phyloP scores from a whole-genome alignment of 2,113 vertebrate species.

The Telmatochromis brachygnathus region DNA sequence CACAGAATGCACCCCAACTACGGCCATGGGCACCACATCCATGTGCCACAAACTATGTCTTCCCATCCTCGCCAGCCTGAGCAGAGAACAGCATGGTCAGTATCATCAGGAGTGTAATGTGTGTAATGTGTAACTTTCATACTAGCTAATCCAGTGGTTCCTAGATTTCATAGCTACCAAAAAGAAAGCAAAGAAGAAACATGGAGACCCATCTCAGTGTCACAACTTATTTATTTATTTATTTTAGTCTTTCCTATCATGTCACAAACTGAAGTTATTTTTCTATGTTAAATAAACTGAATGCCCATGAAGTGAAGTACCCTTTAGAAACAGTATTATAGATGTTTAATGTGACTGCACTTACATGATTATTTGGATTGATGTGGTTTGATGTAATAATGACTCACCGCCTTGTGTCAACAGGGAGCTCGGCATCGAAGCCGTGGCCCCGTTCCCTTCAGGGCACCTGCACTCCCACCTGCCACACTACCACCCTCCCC shows the following conservation, averaged over 20 bases:
- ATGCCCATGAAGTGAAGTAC: not conserved
- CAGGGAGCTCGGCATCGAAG: constrained; percentile 97
- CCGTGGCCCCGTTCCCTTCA: constrained; percentile 87
- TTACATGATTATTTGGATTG: not conserved
- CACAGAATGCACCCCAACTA: constrained; percentile 99
- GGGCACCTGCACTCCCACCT: constrained; percentile 92
- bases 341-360: not conserved
- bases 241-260: not conserved
- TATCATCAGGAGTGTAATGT: constrained; percentile 1
- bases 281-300: not conserved
- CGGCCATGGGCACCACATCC: constrained; percentile 97
- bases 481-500: constrained; percentile 92
- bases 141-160: not conserved
- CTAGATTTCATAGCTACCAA: not conserved
- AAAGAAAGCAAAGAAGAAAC: not conserved
- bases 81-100: constrained; percentile 94
- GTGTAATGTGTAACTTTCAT: not conserved
- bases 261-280: not conserved
- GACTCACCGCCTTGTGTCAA: not conserved
- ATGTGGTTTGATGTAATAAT: not conserved
- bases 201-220: not conserved
- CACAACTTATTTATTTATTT: not conserved
- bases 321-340: not conserved
- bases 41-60: constrained; percentile 99
- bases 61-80: constrained; percentile 94